Evolutionary conservation across 2,797 vertebrate species (phyloP).

Genomic region (Acridotheres tristis): DNA sequence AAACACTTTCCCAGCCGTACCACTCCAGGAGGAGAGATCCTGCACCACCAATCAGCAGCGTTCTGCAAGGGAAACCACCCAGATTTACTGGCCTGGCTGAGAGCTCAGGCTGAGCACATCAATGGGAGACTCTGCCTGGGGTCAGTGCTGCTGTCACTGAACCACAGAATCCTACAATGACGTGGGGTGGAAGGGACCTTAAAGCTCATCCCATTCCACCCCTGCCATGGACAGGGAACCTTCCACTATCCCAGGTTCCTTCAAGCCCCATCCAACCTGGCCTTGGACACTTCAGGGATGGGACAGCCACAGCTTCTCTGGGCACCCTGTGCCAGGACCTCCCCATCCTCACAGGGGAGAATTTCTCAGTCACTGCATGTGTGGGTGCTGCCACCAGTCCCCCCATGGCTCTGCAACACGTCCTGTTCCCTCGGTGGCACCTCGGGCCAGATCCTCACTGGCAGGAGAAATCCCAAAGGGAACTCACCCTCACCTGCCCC

Average conservation of each 20-base stretch:
- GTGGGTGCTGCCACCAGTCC: not conserved
- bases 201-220: not conserved
- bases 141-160: not conserved
- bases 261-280: fast-evolving
- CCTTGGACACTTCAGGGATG: not conserved
- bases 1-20: conserved; percentile 93
- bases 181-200: not conserved
- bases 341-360: not conserved
- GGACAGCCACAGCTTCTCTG: not conserved
- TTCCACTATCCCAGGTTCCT: fast-evolving
- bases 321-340: not conserved
- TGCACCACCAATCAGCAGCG: conserved; percentile 87
- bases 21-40: conserved; percentile 92
- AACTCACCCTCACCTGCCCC: not conserved
- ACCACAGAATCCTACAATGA: not conserved
- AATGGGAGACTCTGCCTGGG: not conserved
- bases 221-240: not conserved
- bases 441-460: not conserved
- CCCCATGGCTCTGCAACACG: not conserved
- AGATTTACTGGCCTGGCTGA: not conserved
- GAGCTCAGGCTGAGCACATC: fast-evolving
- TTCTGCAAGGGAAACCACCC: conserved; percentile 73
- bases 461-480: not conserved
- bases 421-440: not conserved
- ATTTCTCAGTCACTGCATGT: not conserved